Conservation (phyloP, 2,888 invertebrate species). For the Campaea margaritaria region DNA sequence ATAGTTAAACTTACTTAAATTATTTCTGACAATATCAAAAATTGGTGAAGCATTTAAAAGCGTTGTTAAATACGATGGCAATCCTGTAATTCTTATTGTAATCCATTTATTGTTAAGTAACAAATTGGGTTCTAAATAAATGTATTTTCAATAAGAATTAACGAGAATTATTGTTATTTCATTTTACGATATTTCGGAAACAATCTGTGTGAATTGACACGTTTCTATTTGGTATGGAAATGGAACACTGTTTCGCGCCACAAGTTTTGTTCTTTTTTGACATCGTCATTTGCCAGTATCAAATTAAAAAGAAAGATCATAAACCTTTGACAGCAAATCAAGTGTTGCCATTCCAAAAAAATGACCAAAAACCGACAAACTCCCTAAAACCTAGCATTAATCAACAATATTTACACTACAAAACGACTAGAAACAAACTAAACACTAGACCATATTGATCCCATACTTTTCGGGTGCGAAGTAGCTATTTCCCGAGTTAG, state of each 20-base stretch:
- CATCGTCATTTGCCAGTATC: background rate
- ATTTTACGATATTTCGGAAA: no score
- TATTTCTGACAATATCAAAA: constrained; percentile 22
- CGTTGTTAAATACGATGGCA: constrained; percentile 45
- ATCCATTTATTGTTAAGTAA: constrained; percentile 19
- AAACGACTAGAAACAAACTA: constrained; percentile 53
- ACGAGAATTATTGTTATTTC: constrained; percentile 2
- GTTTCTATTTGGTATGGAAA: background rate
- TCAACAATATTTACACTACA: constrained; percentile 32
- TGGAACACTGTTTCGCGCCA: constrained; percentile 7
- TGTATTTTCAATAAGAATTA: constrained; percentile 32
- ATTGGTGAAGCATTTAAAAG: constrained; percentile 43
- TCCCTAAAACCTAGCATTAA: constrained; percentile 34
- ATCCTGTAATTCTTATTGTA: constrained; percentile 25
- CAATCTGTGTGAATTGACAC: background rate
- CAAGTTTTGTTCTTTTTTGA: constrained; percentile 7
- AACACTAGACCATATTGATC: constrained; percentile 83
- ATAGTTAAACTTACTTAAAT: constrained; percentile 39
- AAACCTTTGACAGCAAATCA: background rate
- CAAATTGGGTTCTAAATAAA: constrained; percentile 6
- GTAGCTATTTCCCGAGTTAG: constrained; percentile 80
- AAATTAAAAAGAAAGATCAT: background rate
- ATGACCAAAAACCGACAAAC: constrained; percentile 37
- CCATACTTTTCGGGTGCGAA: constrained; percentile 83
- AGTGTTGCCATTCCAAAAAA: constrained; percentile 18